Percentiles rank a stretch among this genome's conserved stretches.
These are phyloP conservation scores for Trogon surrucura DNA, from an alignment of 2,113 vertebrate species.

Conservation along the genomic window DNA sequence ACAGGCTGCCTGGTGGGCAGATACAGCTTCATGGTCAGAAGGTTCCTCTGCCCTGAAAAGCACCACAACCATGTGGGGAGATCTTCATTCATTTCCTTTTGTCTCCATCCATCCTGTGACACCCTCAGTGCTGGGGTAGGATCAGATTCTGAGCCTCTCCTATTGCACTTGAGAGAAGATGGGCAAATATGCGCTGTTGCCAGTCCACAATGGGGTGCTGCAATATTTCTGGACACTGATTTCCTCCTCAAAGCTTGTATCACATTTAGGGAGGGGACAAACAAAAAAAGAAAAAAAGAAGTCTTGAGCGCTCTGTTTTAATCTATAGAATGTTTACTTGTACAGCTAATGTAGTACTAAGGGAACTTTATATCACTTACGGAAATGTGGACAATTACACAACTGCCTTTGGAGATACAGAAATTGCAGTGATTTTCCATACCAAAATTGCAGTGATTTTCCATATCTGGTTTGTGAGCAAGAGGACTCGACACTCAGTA, in stretches of 20 bases:
- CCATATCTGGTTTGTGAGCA: neutral
- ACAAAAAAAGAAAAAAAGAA: neutral
- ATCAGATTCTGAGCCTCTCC: neutral
- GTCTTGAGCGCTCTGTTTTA: neutral
- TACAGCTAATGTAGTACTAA: neutral
- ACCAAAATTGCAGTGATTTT: neutral
- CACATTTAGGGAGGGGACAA: neutral
- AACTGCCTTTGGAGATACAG: neutral
- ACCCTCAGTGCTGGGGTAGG: accelerated
- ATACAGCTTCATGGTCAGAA: neutral
- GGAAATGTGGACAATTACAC: neutral
- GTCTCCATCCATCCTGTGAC: accelerated
- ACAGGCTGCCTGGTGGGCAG: neutral
- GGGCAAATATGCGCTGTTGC: neutral
- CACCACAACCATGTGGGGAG: neutral
- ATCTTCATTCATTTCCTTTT: neutral
- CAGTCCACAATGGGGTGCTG: neutral
- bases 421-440: neutral
- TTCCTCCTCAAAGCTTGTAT: neutral
- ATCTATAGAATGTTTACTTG: neutral
- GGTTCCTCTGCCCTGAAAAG: neutral
- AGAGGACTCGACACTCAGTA: neutral
- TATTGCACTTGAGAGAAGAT: neutral
- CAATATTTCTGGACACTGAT: neutral
- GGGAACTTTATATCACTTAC: neutral